Percentiles rank a stretch among this genome's conserved stretches.
Conservation (phyloP, 2,888 invertebrate genomes). For the Baccha elongata region DNA sequence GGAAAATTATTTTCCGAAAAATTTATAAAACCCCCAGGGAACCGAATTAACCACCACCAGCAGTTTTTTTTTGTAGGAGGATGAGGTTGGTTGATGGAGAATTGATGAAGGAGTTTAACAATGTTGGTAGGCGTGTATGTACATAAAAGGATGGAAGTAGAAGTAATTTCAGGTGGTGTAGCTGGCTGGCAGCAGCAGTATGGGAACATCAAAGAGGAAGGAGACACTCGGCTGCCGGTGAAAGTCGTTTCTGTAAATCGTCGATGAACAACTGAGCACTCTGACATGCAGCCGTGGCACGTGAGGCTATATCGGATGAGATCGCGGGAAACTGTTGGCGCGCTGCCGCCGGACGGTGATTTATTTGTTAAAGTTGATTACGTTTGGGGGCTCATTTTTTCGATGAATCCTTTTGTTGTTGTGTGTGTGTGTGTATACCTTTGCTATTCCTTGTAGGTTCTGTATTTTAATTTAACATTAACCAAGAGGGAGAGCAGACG, state of each 20-base stretch:
- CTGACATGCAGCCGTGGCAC: slow-evolving; percentile 68
- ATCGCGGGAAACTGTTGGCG: slow-evolving; percentile 66
- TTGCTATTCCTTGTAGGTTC: slow-evolving; percentile 20
- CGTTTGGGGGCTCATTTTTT: slow-evolving; percentile 26
- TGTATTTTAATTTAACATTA: slow-evolving; percentile 65
- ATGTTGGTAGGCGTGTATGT: neutral
- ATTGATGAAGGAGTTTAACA: slow-evolving; percentile 52
- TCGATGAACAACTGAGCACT: slow-evolving; percentile 70
- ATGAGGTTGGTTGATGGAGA: slow-evolving; percentile 20
- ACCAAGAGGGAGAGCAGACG: slow-evolving; percentile 30
- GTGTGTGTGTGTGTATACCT: neutral
- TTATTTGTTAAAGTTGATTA: slow-evolving; percentile 66
- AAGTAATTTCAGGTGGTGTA: slow-evolving; percentile 1
- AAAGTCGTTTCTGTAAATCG: slow-evolving; percentile 68
- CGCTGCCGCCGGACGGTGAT: slow-evolving; percentile 69
- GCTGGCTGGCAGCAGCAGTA: slow-evolving; percentile 18
- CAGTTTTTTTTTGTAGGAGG: neutral
- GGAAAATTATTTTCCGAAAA: slow-evolving; percentile 71
- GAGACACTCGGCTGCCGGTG: slow-evolving; percentile 41
- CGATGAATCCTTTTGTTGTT: neutral
- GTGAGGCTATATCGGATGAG: slow-evolving; percentile 54
- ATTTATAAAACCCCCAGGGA: slow-evolving; percentile 49
- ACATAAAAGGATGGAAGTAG: slow-evolving; percentile 14
- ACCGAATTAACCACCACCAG: slow-evolving; percentile 8
- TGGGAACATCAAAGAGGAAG: neutral